Evolutionary conservation across 2,113 vertebrate species (phyloP).

Genomic region (Sterna hirundo): DNA sequence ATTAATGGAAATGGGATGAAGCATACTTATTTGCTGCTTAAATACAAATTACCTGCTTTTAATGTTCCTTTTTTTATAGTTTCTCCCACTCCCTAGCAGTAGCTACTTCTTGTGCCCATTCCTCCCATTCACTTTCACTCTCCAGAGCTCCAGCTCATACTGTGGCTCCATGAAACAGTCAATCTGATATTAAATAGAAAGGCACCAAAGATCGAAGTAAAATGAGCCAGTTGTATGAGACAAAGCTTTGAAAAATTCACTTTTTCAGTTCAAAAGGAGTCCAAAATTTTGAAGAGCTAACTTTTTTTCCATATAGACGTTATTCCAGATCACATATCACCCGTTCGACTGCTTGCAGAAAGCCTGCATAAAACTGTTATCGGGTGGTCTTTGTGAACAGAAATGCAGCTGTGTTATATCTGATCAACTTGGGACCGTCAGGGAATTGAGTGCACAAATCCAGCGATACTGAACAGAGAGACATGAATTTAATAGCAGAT

Average conservation of each 20-base stretch:
- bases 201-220: neutral
- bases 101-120: neutral
- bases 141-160: neutral
- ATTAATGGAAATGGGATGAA: neutral
- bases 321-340: neutral
- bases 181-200: neutral
- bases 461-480: neutral
- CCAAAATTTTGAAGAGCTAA: conserved; percentile 9
- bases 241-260: conserved; percentile 39
- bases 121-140: neutral
- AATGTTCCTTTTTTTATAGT: neutral
- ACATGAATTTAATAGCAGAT: neutral
- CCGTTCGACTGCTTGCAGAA: neutral
- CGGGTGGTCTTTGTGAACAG: neutral
- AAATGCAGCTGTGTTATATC: conserved; percentile 7
- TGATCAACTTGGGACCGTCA: neutral
- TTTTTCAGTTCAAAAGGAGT: neutral
- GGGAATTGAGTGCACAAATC: conserved; percentile 10
- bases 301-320: neutral
- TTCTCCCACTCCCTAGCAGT: neutral
- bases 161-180: neutral
- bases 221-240: neutral
- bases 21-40: neutral
- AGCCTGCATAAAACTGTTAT: neutral
- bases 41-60: neutral